Base-by-base conservation (phyloP, 2,888 invertebrate genomes). In the Amphipoea oculea region DNA sequence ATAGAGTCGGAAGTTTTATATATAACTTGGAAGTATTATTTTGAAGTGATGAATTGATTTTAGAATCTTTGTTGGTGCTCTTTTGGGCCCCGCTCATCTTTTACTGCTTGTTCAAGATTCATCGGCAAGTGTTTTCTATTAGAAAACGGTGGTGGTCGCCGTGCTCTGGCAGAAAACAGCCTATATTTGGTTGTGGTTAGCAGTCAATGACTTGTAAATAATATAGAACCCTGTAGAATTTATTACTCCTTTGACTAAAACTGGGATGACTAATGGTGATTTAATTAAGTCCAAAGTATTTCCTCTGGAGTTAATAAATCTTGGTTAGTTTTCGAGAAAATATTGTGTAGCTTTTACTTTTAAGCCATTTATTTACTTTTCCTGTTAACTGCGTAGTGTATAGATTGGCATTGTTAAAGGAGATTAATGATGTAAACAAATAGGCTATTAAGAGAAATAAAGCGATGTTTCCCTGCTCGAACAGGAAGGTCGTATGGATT, bases 81-180 rank as follows among this genome's bases (percentile, higher is more conserved):
- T 54, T 29, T 48, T 57, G 40, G 29, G 68, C 71, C 67, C 68
- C 81, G 60, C 70, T 82, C 78, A 86, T 87, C 4, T 48, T 60
- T 90, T 81, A 88, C 86, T 71, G 68, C 79, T 84, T 82, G 76
- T 89, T 86, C 60, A 89, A 89, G 83, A 89, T 91, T 89, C 86
- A 84, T 71, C 48, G 63, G 66, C 71, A 81, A 70, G 71, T 82
- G 83, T 78, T 84, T 83, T 79, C 63, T 65, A 23, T 82, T 17
- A 51, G 71, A 60, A 63, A 54, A 71, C 62, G 42, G 23, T 20
- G 40, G 5, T 20, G 14, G 20, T 45, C 23, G 12, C 17, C 23
- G n/a, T 42, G 29, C 54, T 45, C 12, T 45, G 29, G 17, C 6
- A 63, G 54, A 57, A 65, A 63, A 36, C 40, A 40, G 51, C n/a